Evolutionary conservation across 2,113 vertebrate species (phyloP).

Genomic region (Gallinago media): DNA sequence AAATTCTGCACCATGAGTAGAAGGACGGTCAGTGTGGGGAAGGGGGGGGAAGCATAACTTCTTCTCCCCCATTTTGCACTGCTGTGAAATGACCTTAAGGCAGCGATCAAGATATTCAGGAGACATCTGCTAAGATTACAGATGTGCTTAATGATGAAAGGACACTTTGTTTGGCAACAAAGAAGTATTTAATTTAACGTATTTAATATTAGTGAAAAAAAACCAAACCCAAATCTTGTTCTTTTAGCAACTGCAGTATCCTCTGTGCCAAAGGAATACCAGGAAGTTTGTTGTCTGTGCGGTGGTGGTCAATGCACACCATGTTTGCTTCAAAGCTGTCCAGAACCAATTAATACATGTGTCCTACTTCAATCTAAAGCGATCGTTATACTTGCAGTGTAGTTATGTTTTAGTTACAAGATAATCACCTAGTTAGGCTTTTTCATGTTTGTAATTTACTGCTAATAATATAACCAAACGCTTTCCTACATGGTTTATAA

Average conservation of each 20-base stretch:
- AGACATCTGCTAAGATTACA: not conserved
- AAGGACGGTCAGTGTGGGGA: not conserved
- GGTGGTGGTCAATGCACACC: not conserved
- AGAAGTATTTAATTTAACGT: not conserved
- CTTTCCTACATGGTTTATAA: not conserved
- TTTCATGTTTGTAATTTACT: not conserved
- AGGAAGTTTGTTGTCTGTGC: not conserved
- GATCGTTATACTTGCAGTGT: rapidly evolving
- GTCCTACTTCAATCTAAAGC: not conserved
- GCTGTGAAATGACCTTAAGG: not conserved
- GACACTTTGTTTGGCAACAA: not conserved
- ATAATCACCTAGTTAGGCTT: not conserved
- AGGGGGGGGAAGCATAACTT: not conserved
- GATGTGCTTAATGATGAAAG: not conserved
- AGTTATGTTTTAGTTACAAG: not conserved
- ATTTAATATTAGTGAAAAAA: not conserved
- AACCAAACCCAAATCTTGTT: not conserved
- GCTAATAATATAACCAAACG: not conserved
- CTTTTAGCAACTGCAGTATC: not conserved
- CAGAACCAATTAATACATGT: not conserved
- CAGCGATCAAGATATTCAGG: not conserved
- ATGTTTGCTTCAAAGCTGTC: not conserved
- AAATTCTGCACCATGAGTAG: not conserved
- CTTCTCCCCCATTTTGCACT: not conserved
- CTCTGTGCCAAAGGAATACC: not conserved